phyloP scores from a whole-genome alignment of 2,888 invertebrate genomes.

The Oscheius sp. region DNA sequence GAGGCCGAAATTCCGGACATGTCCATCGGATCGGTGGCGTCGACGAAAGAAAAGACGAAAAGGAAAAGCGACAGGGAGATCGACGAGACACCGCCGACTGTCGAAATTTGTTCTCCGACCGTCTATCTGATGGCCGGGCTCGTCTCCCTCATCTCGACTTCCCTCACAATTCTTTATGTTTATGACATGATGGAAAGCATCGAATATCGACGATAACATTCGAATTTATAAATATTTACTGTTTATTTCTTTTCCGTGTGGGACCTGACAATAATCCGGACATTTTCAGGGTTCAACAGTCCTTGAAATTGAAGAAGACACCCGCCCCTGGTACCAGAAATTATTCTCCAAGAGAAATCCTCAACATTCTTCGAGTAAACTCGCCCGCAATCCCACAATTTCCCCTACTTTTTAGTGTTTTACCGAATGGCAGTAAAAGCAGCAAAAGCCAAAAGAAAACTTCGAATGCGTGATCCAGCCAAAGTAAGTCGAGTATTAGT shows the following conservation, averaged over 20 bases:
- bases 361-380: constrained; percentile 35
- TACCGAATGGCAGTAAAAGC: constrained; percentile 66
- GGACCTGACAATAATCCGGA: background rate
- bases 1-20: too few relatives aligned
- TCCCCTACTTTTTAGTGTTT: constrained; percentile 58
- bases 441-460: constrained; percentile 59
- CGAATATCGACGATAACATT: too few relatives aligned
- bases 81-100: too few relatives aligned
- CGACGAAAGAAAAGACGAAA: too few relatives aligned
- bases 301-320: constrained; percentile 26
- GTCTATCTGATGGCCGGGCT: too few relatives aligned
- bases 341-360: constrained; percentile 24
- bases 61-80: too few relatives aligned
- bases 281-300: constrained; percentile 15
- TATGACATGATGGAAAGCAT: too few relatives aligned
- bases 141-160: too few relatives aligned
- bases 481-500: constrained; percentile 36
- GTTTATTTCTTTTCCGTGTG: background rate
- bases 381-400: constrained; percentile 8
- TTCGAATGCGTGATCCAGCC: constrained; percentile 60
- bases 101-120: too few relatives aligned
- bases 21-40: too few relatives aligned
- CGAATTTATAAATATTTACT: too few relatives aligned
- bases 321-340: constrained; percentile 41
- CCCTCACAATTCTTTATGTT: too few relatives aligned